Evolutionary conservation across 2,113 vertebrate genomes (phyloP).

Genomic region (Myotis brandtii): DNA sequence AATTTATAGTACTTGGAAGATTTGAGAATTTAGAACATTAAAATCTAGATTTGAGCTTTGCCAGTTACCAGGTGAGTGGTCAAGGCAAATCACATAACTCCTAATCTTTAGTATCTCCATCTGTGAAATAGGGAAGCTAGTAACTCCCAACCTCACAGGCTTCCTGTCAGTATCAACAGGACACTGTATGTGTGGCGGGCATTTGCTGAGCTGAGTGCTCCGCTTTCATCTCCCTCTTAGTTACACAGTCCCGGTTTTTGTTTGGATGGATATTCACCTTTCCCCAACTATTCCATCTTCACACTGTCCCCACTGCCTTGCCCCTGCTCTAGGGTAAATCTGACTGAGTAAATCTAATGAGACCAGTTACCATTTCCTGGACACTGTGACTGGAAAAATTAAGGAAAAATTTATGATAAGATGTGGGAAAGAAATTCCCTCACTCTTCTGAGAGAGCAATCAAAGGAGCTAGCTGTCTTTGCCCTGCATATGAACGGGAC

Average conservation of each 20-base stretch:
- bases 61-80: neutral
- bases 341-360: neutral
- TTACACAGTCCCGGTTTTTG: neutral
- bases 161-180: neutral
- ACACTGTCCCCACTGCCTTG: accelerated
- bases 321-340: neutral
- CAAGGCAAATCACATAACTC: neutral
- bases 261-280: neutral
- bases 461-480: neutral
- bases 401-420: neutral
- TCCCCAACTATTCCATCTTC: neutral
- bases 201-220: neutral
- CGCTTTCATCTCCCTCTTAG: neutral
- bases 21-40: neutral
- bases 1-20: neutral
- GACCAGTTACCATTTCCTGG: neutral
- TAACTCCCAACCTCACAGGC: neutral
- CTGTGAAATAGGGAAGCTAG: neutral
- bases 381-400: neutral
- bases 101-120: neutral
- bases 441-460: neutral
- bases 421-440: neutral
- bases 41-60: neutral
- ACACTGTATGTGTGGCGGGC: neutral
- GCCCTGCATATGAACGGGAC: neutral